Percentiles rank a stretch among this genome's conserved stretches.
These are phyloP conservation scores for Proisotoma minuta DNA, from an alignment of 2,888 invertebrate species.

Conservation along the genomic window DNA sequence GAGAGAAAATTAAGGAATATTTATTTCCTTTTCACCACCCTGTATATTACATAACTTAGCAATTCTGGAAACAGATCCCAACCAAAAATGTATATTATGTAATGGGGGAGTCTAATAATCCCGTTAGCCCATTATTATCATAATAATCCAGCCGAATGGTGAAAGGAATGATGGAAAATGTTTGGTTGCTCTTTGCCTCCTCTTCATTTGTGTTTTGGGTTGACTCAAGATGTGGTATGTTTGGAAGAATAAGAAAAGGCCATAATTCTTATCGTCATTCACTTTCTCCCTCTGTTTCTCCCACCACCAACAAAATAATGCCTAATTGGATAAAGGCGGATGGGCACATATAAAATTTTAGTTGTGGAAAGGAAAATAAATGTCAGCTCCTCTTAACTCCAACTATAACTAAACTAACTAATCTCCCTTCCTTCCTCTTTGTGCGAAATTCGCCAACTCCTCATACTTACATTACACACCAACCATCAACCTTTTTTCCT, in stretches of 20 bases:
- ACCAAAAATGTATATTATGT: neutral
- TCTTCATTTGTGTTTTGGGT: neutral
- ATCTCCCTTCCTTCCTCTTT: neutral
- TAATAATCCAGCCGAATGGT: neutral
- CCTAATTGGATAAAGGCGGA: constrained; percentile 1
- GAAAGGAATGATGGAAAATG: neutral
- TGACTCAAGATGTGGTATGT: too few species aligned
- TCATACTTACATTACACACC: neutral
- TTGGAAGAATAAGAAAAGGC: constrained; percentile 1
- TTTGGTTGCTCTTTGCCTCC: neutral
- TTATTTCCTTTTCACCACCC: constrained; percentile 44
- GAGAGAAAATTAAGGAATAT: constrained; percentile 47
- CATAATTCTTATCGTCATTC: constrained; percentile 5
- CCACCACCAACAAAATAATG: neutral
- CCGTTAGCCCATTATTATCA: neutral
- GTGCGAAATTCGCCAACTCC: neutral
- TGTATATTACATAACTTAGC: constrained; percentile 22
- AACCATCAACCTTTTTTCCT: neutral
- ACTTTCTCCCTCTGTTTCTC: neutral
- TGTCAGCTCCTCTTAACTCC: neutral
- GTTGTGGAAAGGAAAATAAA: neutral
- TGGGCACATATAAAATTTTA: neutral
- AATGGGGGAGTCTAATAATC: neutral
- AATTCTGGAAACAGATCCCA: neutral
- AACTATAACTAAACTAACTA: neutral